Evolutionary conservation across 2,888 invertebrate genomes (phyloP).

Genomic region (Conomelus anceps): DNA sequence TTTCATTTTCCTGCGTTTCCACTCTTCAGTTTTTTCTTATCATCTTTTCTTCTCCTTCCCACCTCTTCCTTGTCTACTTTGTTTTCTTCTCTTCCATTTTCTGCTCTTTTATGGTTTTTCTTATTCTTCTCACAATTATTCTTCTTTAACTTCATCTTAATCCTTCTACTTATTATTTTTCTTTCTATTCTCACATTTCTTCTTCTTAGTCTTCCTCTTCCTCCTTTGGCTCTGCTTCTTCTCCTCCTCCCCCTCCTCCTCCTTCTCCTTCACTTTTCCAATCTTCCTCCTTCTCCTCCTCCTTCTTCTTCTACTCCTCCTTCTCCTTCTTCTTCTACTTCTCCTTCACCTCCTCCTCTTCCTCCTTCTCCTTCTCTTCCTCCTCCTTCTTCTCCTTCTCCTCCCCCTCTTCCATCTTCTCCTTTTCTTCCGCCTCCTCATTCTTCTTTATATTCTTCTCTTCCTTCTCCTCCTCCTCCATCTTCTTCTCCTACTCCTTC

Average conservation of each 20-base stretch:
- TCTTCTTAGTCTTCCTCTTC: too few species aligned
- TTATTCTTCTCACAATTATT: too few species aligned
- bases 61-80: too few species aligned
- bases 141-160: too few species aligned
- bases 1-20: too few species aligned
- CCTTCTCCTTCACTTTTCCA: not conserved
- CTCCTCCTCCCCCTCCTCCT: not conserved
- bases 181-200: not conserved
- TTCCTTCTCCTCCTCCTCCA: not conserved
- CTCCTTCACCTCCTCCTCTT: not conserved
- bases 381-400: conserved; percentile 13
- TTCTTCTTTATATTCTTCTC: not conserved
- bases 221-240: too few species aligned
- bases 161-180: not conserved
- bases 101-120: too few species aligned
- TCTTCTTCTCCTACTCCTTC: not conserved
- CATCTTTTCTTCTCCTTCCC: too few species aligned
- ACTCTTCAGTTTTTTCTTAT: too few species aligned
- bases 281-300: conserved; percentile 16
- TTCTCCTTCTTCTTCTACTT: not conserved
- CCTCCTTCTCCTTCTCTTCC: conserved; percentile 4
- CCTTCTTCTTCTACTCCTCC: conserved; percentile 12
- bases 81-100: too few species aligned
- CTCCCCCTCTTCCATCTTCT: not conserved
- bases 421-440: not conserved